Percentiles rank a stretch among this genome's conserved stretches.
These are phyloP conservation scores for Peromyscus attwateri DNA, from an alignment of 2,797 vertebrate genomes.

Conservation along the genomic window DNA sequence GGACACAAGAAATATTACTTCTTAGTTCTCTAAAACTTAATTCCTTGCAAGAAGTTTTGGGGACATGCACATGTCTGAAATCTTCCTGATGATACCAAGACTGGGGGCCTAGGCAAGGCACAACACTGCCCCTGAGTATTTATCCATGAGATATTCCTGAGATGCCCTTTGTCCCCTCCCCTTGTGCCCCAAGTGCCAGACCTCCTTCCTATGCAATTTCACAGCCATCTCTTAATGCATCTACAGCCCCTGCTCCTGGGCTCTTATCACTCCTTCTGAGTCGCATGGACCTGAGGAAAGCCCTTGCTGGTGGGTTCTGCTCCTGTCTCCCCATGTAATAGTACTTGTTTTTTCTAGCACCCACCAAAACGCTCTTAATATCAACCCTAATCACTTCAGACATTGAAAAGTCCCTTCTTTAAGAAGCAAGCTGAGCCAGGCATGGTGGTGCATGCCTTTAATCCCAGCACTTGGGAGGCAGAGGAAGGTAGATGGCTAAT, in stretches of 20 bases:
- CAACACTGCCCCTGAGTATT: not conserved
- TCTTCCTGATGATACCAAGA: not conserved
- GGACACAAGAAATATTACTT: not conserved
- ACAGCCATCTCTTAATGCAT: not conserved
- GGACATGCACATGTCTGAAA: not conserved
- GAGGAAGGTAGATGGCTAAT: not conserved
- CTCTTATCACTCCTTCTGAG: not conserved
- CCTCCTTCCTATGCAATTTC: not conserved
- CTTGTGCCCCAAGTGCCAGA: not conserved
- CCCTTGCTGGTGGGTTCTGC: not conserved
- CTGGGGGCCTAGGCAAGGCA: not conserved
- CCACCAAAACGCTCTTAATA: not conserved
- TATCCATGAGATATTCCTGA: not conserved
- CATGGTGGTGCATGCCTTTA: not conserved
- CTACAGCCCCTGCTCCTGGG: not conserved
- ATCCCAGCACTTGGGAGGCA: not conserved
- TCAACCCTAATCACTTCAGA: slow-evolving; percentile 40
- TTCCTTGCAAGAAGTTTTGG: not conserved
- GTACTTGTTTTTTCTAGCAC: not conserved
- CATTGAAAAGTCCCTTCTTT: not conserved
- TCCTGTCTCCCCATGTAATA: not conserved
- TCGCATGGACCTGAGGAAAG: not conserved
- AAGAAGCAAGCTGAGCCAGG: not conserved
- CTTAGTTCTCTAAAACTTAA: slow-evolving; percentile 3
- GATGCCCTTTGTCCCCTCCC: not conserved